Conservation (phyloP, 2,113 vertebrate genomes). For the Shinisaurus crocodilurus region DNA sequence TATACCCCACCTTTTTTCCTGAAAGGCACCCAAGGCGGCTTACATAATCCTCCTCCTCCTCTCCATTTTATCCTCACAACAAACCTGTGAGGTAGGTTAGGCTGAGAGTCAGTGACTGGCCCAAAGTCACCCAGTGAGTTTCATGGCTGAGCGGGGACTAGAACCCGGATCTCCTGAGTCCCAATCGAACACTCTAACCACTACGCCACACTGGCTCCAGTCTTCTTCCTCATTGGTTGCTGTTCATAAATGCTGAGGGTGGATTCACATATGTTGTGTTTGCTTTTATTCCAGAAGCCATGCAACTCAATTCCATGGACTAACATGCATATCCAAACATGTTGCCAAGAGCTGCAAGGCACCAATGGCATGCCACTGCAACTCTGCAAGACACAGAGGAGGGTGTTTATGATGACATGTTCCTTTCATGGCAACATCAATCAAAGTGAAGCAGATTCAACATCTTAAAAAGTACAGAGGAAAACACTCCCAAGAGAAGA, state of each 20-base stretch:
- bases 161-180: no score
- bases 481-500: not conserved
- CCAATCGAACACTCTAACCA: no score
- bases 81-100: no score
- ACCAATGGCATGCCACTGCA: not conserved
- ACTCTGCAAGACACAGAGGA: no score
- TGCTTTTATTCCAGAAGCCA: not conserved
- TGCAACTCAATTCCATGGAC: not conserved
- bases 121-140: no score
- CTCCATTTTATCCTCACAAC: no score
- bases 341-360: not conserved
- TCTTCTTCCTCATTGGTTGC: not conserved
- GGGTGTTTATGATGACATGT: not conserved
- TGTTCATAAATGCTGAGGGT: not conserved
- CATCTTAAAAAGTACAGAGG: not conserved
- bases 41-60: no score
- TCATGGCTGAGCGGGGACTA: no score
- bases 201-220: no score
- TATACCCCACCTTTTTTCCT: no score
- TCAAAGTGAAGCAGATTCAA: not conserved
- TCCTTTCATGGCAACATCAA: not conserved
- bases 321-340: not conserved
- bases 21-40: no score
- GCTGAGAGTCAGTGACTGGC: no score
- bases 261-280: not conserved